Evolutionary conservation across 2,888 invertebrate species (phyloP).

Genomic region (Tenthredo mesomela): DNA sequence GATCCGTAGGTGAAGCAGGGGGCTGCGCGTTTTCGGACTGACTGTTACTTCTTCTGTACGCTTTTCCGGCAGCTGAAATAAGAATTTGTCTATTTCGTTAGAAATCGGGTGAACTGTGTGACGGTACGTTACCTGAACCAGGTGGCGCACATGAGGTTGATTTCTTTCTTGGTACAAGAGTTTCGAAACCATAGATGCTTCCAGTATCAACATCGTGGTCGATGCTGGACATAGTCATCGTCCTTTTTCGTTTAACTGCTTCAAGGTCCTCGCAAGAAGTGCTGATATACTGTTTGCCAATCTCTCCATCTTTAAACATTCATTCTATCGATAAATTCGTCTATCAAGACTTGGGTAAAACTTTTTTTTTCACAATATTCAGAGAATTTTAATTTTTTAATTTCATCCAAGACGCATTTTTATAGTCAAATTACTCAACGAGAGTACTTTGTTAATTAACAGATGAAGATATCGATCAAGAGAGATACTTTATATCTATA

Average conservation of each 20-base stretch:
- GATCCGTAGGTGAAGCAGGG: constrained; percentile 18
- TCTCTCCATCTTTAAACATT: constrained; percentile 11
- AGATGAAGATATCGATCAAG: no score
- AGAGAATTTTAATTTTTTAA: neutral
- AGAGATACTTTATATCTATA: neutral
- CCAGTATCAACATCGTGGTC: constrained; percentile 75
- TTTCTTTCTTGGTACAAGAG: constrained; percentile 72
- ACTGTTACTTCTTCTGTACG: constrained; percentile 9
- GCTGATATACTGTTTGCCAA: neutral
- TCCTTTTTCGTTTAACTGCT: constrained; percentile 57
- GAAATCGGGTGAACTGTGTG: neutral
- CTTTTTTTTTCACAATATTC: neutral
- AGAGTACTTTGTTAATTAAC: neutral
- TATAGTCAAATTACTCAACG: neutral
- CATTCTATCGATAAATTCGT: neutral
- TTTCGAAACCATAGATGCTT: constrained; percentile 77
- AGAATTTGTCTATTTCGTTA: neutral
- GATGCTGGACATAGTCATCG: constrained; percentile 64
- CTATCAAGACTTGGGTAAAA: neutral
- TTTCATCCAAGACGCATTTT: neutral
- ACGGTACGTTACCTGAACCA: neutral
- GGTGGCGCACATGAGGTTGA: constrained; percentile 53
- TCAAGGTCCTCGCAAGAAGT: constrained; percentile 59
- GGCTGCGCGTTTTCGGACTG: constrained; percentile 1
- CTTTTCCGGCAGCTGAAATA: neutral